Base-by-base conservation (phyloP, 2,888 invertebrate species). In the Esperia sulphurella region DNA sequence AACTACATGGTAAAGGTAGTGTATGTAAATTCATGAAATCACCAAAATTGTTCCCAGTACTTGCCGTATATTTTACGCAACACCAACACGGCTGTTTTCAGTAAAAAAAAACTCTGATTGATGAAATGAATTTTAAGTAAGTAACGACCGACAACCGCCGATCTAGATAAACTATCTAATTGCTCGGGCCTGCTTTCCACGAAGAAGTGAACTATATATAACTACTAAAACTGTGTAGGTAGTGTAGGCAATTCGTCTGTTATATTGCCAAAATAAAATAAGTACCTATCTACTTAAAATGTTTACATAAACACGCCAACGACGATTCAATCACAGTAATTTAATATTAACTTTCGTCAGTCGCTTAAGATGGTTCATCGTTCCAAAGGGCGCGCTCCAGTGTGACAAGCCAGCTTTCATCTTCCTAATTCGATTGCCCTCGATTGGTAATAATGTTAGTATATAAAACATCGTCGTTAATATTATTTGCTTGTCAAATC, bases 401-500 rank as follows among this genome's bases (percentile, higher is more conserved):
- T 40, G 28, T 46, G 8, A 41, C 10, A 41, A 43, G 9, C 12
- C 33, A 10, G 30, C 41, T 41, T 49, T 49, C 43, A 49, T 43
- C 43, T 46, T 14, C 8, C 13, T 50, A 47, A 50, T 47, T 46
- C 30, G 46, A 50, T 50, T 50, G 41, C 41, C 38, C 41, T 41
- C 41, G 33, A 47, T 44, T 39, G 21, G 43, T 35, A 46, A 46
- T 31, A 41, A 30, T 41, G 35, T 50, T 46, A 50, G 29, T 39
- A 33, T 13, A 21, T 21, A 40, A 41, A 48, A 45, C 30, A 41
- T 10, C 37, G 41, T 44, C 35, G 43, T 46, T 50, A 6, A 39
- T n/a, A 39, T 39, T 39, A 39, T 35, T 35, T 35, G 8, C n/a
- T n/a, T 35, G n/a, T 6, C 35, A n/a, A 35, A 35, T 35, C 10